Evolutionary conservation across 2,797 vertebrate species (phyloP), one percentile per base, ranked within the genome.

Genomic region (Lithobates sylvaticus): DNA sequence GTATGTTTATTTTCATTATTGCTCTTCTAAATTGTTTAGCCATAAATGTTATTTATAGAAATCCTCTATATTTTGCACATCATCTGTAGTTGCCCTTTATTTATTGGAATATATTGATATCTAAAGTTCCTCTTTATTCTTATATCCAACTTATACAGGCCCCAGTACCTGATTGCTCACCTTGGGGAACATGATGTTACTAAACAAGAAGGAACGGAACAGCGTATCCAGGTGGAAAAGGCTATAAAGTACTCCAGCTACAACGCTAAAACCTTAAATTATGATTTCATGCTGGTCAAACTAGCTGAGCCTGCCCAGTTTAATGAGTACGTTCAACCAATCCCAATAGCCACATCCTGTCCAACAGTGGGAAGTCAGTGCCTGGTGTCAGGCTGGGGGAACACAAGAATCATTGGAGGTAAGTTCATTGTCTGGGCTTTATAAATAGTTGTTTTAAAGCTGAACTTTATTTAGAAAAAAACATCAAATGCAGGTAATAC

Each of bases 241-340:
- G 91, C 89, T 67, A 91, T 91, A 58, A 76, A 78, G 5, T 86
- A 91, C 70, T 91, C 90, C 0, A 3, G 78, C 16, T 93, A 92
- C 72, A 72, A 81, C n/a, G 21, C 65, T 0, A 2, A 0, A 15
- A 88, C 68, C 3, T 1, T 9, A 1, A 84, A 92, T 85, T 88
- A 91, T 3, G 92, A 92, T 80, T 86, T 93, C 86, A 93, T 93
- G 93, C 44, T 93, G 83, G 89, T 92, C 79, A 93, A 93, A 79
- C 85, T 93, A 50, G 77, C 68, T 2, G 58, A 88, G 61, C 88
- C 90, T 1, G 92, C 88, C 21, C 58, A 74, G 26, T 88, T 93
- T 42, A 90, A 89, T n/a, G 18, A 88, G 70, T 91, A 91, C 9
- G 92, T 93, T 23, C 86, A 91, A 74, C 89, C 92, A 8, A 86